phyloP scores from a whole-genome alignment of 1,140 invertebrate genomes.

The Andrena cerasifolii region DNA sequence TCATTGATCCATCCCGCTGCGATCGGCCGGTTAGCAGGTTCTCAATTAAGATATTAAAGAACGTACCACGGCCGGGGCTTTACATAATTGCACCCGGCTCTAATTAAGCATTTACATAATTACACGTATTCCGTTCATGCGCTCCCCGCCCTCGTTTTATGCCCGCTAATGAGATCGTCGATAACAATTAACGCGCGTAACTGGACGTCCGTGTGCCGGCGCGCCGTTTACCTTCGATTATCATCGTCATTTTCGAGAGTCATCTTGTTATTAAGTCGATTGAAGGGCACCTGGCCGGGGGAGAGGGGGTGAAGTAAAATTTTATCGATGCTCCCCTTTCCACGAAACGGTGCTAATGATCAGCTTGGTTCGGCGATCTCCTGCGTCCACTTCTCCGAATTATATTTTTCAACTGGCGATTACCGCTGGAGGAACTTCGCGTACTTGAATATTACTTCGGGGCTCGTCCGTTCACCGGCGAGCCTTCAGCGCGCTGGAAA shows the following conservation, averaged over 20 bases:
- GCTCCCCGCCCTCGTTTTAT: conserved; percentile 22
- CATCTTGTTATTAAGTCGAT: conserved; percentile 44
- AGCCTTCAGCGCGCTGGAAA: no score
- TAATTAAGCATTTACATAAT: conserved; percentile 68
- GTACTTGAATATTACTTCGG: no score
- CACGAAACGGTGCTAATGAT: conserved; percentile 3
- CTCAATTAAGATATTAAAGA: conserved; percentile 64
- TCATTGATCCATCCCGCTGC: conserved; percentile 50
- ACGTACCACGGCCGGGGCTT: conserved; percentile 24
- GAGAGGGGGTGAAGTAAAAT: not conserved
- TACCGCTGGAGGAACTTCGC: no score
- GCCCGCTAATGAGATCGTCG: conserved; percentile 60
- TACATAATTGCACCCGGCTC: conserved; percentile 51
- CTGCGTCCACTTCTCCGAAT: not conserved
- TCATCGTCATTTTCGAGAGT: conserved; percentile 27
- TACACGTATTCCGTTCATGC: conserved; percentile 46
- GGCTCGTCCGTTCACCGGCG: no score
- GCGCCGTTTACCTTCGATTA: conserved; percentile 33
- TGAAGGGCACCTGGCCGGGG: not conserved
- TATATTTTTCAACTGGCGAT: no score
- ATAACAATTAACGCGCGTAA: conserved; percentile 61
- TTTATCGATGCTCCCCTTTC: conserved; percentile 27
- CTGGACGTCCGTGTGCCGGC: conserved; percentile 4
- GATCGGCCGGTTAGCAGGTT: conserved; percentile 39
- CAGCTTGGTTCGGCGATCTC: not conserved